Percentiles rank a stretch among this genome's conserved stretches.
These are phyloP conservation scores for Drosophila kohkoa DNA, from an alignment of 1,140 invertebrate species.

Conservation along the genomic window DNA sequence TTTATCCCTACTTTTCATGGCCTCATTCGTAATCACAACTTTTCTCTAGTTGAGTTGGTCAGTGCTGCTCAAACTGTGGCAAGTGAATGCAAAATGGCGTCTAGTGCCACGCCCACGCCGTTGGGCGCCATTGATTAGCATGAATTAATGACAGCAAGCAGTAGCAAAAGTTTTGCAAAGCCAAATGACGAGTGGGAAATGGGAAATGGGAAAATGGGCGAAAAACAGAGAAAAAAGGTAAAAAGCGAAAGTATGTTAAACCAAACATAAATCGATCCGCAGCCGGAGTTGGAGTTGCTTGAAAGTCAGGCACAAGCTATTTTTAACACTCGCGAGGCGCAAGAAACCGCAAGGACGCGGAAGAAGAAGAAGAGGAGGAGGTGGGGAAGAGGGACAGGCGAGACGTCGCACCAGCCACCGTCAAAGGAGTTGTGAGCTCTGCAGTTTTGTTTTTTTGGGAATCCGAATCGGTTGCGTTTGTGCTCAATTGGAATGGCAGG, in stretches of 20 bases:
- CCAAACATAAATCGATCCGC: conserved; percentile 69
- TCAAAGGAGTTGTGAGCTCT: not conserved
- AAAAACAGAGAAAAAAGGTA: conserved; percentile 37
- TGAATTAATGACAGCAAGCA: conserved; percentile 64
- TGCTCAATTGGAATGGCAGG: conserved; percentile 72
- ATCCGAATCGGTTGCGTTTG: conserved; percentile 39
- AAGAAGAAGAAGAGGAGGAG: not conserved
- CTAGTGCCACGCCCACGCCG: conserved; percentile 25
- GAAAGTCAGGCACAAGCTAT: conserved; percentile 64
- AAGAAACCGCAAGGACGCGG: conserved; percentile 46
- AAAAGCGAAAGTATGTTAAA: conserved; percentile 80
- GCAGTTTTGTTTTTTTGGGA: not conserved
- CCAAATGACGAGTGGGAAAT: not conserved
- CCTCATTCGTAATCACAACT: not conserved
- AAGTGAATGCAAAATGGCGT: conserved; percentile 40
- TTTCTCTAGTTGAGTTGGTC: conserved; percentile 11
- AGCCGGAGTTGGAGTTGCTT: conserved; percentile 22
- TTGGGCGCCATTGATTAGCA: conserved; percentile 62
- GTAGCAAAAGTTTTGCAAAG: conserved; percentile 34
- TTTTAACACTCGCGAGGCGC: conserved; percentile 65
- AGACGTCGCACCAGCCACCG: conserved; percentile 42
- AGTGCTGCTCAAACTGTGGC: conserved; percentile 49
- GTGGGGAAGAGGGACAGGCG: not conserved
- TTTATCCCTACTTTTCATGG: too few species aligned
- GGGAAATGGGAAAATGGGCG: not conserved